These are phyloP conservation scores for Coelogynopora nodosa DNA, from an alignment of 2,888 invertebrate genomes.

Conservation along the genomic window DNA sequence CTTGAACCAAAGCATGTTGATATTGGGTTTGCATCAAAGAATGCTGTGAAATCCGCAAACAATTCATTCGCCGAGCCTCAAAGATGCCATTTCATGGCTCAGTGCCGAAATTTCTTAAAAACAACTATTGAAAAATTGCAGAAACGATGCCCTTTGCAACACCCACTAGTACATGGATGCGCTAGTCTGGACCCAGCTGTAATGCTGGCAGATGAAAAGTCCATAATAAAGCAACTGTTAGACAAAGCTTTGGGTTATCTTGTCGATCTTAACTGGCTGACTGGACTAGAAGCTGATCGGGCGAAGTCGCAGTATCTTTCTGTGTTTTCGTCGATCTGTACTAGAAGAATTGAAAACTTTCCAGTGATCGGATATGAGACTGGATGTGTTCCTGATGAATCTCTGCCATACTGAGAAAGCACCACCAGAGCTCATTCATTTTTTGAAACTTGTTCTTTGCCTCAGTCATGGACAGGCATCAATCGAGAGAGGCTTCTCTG, in stretches of 20 bases:
- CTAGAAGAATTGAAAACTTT: neutral
- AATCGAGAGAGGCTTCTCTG: constrained; percentile 8
- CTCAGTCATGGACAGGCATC: constrained; percentile 30
- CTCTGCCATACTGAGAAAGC: constrained; percentile 32
- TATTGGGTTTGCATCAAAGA: constrained; percentile 14
- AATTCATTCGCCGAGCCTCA: neutral
- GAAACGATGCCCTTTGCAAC: constrained; percentile 27
- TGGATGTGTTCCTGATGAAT: constrained; percentile 24
- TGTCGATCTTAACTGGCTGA: neutral
- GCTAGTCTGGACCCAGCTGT: constrained; percentile 22
- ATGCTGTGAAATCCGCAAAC: neutral
- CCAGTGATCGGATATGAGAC: neutral
- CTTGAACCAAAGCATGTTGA: neutral
- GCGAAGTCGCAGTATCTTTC: constrained; percentile 10
- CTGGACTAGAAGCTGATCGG: constrained; percentile 11
- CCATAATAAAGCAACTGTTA: constrained; percentile 11
- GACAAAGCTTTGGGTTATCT: constrained; percentile 18
- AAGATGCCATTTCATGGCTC: neutral
- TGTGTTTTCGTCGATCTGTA: neutral
- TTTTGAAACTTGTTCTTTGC: neutral
- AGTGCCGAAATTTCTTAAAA: neutral
- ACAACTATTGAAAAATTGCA: neutral
- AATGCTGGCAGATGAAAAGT: neutral
- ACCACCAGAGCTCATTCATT: constrained; percentile 16
- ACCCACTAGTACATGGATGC: constrained; percentile 15